Conservation (phyloP, 1,140 invertebrate genomes). For the Pseudachorutes palmiensis region DNA sequence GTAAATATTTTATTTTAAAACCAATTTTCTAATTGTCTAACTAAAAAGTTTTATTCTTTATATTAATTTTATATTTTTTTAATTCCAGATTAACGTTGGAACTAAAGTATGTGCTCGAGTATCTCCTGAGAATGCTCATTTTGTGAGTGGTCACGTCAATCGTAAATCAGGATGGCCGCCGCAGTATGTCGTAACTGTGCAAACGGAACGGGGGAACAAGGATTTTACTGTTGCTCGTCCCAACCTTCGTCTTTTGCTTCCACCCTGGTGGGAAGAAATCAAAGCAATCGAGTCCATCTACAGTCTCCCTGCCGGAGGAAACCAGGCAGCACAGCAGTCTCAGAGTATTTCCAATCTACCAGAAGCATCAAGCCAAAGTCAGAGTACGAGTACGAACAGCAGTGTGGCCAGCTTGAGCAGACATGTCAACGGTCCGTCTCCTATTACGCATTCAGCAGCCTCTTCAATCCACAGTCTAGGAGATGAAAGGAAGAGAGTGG, state of each 20-base stretch:
- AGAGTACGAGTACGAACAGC: slow-evolving; percentile 2
- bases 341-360: background rate
- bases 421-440: slow-evolving; percentile 13
- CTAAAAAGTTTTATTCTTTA: no score
- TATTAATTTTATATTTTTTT: background rate
- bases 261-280: slow-evolving; percentile 91
- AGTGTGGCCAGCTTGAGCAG: slow-evolving; percentile 6
- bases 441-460: slow-evolving; percentile 10
- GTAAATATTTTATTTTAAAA: slow-evolving; percentile 46
- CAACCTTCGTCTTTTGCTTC: slow-evolving; percentile 76
- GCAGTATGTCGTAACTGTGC: slow-evolving; percentile 68
- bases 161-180: slow-evolving; percentile 61
- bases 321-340: background rate
- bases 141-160: slow-evolving; percentile 73
- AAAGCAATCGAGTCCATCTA: slow-evolving; percentile 54
- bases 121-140: slow-evolving; percentile 54
- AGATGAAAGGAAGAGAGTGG: slow-evolving; percentile 41
- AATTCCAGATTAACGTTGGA: slow-evolving; percentile 43
- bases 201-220: slow-evolving; percentile 42
- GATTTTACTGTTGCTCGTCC: slow-evolving; percentile 65
- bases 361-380: slow-evolving; percentile 13
- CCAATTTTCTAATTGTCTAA: no score
- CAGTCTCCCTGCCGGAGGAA: slow-evolving; percentile 6
- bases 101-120: slow-evolving; percentile 49
- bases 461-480: slow-evolving; percentile 19